phyloP scores from a whole-genome alignment of 2,113 vertebrate genomes.

The Toxostoma redivivum region DNA sequence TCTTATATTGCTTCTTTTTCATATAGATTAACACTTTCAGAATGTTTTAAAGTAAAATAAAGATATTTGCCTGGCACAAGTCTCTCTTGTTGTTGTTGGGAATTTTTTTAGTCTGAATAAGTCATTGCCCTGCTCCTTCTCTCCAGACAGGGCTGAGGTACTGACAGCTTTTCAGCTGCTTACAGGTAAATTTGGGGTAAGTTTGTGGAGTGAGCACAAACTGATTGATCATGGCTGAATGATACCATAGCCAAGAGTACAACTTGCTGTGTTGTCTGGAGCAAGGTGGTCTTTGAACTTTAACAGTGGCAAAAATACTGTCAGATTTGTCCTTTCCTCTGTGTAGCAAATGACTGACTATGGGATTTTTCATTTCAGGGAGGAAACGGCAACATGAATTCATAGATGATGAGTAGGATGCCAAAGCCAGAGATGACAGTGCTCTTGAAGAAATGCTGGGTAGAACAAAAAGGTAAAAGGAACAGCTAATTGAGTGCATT shows the following conservation, averaged over 20 bases:
- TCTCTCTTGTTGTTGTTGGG: neutral
- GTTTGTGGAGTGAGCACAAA: neutral
- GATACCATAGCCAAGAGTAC: neutral
- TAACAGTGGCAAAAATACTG: neutral
- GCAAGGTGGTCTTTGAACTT: neutral
- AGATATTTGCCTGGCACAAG: neutral
- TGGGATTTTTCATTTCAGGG: conserved; percentile 56
- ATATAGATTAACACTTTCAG: neutral
- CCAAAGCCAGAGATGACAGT: conserved; percentile 67
- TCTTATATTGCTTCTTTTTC: neutral
- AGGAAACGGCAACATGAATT: conserved; percentile 53
- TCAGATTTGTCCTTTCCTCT: neutral
- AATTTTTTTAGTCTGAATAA: neutral
- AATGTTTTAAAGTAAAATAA: neutral
- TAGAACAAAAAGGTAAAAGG: conserved; percentile 65
- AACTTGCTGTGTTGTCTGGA: neutral
- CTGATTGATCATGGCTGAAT: neutral
- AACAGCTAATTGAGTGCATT: conserved; percentile 38
- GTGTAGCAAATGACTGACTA: conserved; percentile 17
- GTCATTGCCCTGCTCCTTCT: neutral
- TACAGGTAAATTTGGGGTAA: neutral
- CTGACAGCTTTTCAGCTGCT: conserved; percentile 1
- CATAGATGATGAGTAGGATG: conserved; percentile 62
- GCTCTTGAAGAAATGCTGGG: conserved; percentile 65
- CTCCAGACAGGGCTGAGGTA: neutral